A percentile compares a stretch with the other conserved stretches of the same genome.
Evolutionary conservation across 1,140 invertebrate species (phyloP).

Genomic region (Drosophila nikananu): DNA sequence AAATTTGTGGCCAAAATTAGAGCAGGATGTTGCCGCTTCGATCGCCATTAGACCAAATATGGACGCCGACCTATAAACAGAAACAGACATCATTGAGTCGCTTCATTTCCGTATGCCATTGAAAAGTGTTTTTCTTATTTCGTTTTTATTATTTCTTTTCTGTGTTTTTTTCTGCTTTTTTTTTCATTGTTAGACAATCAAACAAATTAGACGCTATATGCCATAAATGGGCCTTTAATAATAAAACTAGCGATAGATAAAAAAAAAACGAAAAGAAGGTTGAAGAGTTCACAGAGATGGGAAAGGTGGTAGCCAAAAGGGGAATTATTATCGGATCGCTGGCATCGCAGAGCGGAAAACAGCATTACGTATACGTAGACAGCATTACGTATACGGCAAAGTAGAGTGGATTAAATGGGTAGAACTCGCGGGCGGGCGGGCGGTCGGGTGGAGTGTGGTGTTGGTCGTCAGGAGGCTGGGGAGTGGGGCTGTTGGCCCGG

Average conservation of each 20-base stretch:
- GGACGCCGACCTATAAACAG: not conserved
- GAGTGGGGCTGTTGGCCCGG: not conserved
- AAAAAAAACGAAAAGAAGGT: conserved; percentile 40
- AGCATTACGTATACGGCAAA: conserved; percentile 16
- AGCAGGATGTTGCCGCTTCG: conserved; percentile 9
- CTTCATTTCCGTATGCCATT: conserved; percentile 71
- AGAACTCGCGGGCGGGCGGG: conserved; percentile 22
- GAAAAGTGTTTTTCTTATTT: conserved; percentile 68
- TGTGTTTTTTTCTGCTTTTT: conserved; percentile 37
- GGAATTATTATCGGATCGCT: conserved; percentile 70
- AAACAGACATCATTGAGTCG: conserved; percentile 45
- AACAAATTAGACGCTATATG: conserved; percentile 82
- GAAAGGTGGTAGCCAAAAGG: conserved; percentile 64
- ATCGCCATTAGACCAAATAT: conserved; percentile 6
- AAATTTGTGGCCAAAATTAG: not conserved
- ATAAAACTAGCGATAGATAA: conserved; percentile 67
- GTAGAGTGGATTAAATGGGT: conserved; percentile 23
- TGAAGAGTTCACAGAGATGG: conserved; percentile 43
- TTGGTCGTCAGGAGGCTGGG: conserved; percentile 26
- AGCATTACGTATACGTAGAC: conserved; percentile 31
- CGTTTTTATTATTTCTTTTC: conserved; percentile 55
- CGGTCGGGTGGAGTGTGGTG: not conserved
- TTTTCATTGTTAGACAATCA: conserved; percentile 80
- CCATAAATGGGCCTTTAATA: conserved; percentile 75
- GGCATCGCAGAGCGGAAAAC: conserved; percentile 30